Percentiles rank a stretch among this genome's conserved stretches.
These are phyloP conservation scores for Protodeltote pygarga DNA, from an alignment of 2,888 invertebrate species.

Conservation along the genomic window DNA sequence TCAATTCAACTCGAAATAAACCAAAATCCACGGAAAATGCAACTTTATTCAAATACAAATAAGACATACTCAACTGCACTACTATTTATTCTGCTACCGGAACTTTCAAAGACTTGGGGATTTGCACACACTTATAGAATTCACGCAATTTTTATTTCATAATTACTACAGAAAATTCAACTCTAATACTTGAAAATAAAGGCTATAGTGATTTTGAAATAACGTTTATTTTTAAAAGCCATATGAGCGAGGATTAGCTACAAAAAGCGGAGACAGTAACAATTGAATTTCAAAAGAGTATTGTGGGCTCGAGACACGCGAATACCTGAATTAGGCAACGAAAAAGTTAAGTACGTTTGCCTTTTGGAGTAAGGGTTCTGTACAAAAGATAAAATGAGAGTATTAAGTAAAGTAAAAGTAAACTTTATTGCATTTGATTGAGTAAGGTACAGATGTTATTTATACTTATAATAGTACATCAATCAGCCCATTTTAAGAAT, in stretches of 20 bases:
- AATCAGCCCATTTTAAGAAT: too few species aligned
- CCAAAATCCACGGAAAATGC: slow-evolving; percentile 5
- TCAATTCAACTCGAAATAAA: slow-evolving; percentile 1
- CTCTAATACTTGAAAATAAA: background rate
- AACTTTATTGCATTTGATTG: too few species aligned
- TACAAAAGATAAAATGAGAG: background rate
- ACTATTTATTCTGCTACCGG: slow-evolving; percentile 5
- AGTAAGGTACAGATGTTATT: too few species aligned
- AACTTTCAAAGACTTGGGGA: slow-evolving; percentile 20
- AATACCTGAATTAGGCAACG: slow-evolving; percentile 27
- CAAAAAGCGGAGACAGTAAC: slow-evolving; percentile 17
- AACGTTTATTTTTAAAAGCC: background rate
- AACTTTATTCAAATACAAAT: slow-evolving; percentile 1
- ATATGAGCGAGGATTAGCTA: slow-evolving; percentile 17
- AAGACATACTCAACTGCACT: background rate
- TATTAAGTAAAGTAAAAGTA: too few species aligned
- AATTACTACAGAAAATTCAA: slow-evolving; percentile 4
- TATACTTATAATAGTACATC: too few species aligned
- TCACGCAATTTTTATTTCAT: background rate
- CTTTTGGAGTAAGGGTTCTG: background rate
- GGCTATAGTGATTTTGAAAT: background rate
- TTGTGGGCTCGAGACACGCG: slow-evolving; percentile 16
- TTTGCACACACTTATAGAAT: slow-evolving; percentile 32
- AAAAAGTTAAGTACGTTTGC: background rate
- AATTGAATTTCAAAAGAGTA: slow-evolving; percentile 30